Evolutionary conservation across 2,113 vertebrate species (phyloP).

Genomic region (Tor tambroides): DNA sequence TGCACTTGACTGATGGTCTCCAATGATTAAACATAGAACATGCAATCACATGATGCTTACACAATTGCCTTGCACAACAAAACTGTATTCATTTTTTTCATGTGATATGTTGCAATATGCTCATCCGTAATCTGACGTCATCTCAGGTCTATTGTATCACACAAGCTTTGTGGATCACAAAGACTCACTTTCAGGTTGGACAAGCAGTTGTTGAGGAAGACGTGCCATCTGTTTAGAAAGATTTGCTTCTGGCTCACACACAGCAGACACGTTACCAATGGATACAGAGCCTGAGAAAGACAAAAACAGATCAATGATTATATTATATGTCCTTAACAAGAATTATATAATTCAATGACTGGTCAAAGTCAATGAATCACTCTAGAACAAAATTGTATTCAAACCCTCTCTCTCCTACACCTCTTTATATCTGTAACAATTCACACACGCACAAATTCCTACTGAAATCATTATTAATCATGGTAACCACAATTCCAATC

Average conservation of each 20-base stretch:
- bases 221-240: slow-evolving; percentile 96
- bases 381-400: neutral
- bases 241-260: slow-evolving; percentile 99
- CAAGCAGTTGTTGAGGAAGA: slow-evolving; percentile 99
- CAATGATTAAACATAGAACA: neutral
- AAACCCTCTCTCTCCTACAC: neutral
- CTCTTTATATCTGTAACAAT: neutral
- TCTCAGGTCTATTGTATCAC: neutral
- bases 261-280: slow-evolving; percentile 95
- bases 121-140: neutral
- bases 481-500: neutral
- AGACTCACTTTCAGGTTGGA: slow-evolving; percentile 95
- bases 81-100: neutral
- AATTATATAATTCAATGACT: slow-evolving; percentile 9
- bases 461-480: neutral
- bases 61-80: slow-evolving; percentile 10
- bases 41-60: slow-evolving; percentile 17
- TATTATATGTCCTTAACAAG: neutral
- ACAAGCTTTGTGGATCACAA: neutral
- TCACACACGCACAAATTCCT: neutral
- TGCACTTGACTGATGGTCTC: slow-evolving; percentile 13
- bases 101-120: neutral
- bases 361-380: neutral
- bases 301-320: neutral
- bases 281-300: slow-evolving; percentile 89